These are phyloP conservation scores for Orbicella faveolata DNA, from an alignment of 64 coral and sea anemone genomes.

Conservation along the genomic window DNA sequence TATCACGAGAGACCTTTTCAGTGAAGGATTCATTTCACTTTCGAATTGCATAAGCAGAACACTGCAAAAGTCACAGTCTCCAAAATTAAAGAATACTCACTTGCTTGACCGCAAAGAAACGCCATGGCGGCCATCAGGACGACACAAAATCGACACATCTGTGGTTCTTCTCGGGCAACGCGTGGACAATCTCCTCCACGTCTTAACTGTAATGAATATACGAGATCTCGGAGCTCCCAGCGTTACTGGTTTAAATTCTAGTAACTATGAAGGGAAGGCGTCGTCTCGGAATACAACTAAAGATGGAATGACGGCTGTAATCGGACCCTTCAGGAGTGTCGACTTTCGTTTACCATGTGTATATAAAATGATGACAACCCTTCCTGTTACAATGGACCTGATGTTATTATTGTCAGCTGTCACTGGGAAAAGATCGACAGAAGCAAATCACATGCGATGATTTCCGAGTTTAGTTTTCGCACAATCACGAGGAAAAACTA, in stretches of 20 bases:
- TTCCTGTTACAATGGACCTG: slow-evolving; percentile 26
- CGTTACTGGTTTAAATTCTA: neutral
- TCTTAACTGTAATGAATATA: neutral
- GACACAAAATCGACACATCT: neutral
- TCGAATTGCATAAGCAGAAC: neutral
- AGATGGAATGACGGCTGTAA: neutral
- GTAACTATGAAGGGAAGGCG: slow-evolving; percentile 2
- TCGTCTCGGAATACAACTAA: neutral
- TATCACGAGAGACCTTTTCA: no score
- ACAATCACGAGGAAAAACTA: neutral
- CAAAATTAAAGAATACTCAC: slow-evolving; percentile 15
- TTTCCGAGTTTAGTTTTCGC: neutral
- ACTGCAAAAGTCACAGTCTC: neutral
- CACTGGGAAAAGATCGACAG: neutral
- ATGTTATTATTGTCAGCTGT: slow-evolving; percentile 17
- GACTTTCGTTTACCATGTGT: neutral
- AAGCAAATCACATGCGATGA: neutral
- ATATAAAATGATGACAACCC: neutral
- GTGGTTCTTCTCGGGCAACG: neutral
- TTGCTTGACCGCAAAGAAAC: slow-evolving; percentile 16
- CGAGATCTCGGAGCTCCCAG: neutral
- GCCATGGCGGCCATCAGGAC: neutral
- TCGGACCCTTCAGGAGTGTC: neutral
- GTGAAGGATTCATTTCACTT: neutral
- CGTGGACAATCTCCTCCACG: neutral